phyloP scores from a whole-genome alignment of 2,888 invertebrate genomes.

The Dynastes tityus region DNA sequence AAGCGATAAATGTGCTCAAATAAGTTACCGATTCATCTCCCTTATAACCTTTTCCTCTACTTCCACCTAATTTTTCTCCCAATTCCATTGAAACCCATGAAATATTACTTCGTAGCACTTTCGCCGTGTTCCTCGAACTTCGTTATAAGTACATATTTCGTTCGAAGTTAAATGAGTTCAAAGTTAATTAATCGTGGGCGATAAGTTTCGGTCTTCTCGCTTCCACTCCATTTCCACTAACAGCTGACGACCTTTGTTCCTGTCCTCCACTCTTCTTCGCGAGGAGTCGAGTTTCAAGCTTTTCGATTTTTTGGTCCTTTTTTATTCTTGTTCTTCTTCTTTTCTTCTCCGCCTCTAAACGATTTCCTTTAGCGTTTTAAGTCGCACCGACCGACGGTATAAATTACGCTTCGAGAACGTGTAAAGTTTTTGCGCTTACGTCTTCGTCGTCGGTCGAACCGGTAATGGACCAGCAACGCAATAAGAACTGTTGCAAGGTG shows the following conservation, averaged over 20 bases:
- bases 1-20: not conserved
- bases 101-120: not conserved
- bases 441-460: constrained; percentile 26
- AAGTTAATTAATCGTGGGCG: constrained; percentile 24
- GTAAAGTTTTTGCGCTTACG: constrained; percentile 40
- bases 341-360: constrained; percentile 15
- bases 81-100: not conserved
- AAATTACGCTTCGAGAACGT: constrained; percentile 32
- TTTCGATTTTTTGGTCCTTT: no score
- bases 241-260: no score
- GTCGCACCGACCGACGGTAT: constrained; percentile 35
- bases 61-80: constrained; percentile 17
- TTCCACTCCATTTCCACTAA: not conserved
- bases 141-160: not conserved
- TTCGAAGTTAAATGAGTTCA: constrained; percentile 14
- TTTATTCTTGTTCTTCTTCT: no score
- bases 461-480: constrained; percentile 4
- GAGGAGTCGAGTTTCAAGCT: not conserved
- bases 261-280: not conserved
- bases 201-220: constrained; percentile 2
- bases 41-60: not conserved
- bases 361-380: constrained; percentile 29
- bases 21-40: not conserved
- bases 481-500: not conserved
- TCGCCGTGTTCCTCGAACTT: constrained; percentile 15